phyloP scores from a whole-genome alignment of 2,113 vertebrate genomes.

The Rhadina sibilatrix region DNA sequence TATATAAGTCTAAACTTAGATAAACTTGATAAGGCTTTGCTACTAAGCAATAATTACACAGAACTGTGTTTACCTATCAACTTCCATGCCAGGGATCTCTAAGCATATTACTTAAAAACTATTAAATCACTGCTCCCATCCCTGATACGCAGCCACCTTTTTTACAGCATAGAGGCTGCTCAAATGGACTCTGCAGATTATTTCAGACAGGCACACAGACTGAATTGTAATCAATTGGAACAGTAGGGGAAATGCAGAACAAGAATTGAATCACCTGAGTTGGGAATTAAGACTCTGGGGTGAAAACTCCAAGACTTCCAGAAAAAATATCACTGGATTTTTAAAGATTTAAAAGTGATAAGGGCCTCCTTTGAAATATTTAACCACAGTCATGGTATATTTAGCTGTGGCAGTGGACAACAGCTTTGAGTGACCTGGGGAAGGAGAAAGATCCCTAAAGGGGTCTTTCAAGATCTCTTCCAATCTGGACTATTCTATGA shows the following conservation, averaged over 20 bases:
- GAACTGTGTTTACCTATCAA: neutral
- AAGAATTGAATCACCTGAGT: neutral
- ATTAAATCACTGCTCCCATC: neutral
- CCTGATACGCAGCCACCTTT: neutral
- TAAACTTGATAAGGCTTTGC: neutral
- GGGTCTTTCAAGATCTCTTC: neutral
- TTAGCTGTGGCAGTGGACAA: neutral
- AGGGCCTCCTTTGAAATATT: neutral
- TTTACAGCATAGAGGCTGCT: neutral
- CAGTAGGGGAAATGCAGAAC: neutral
- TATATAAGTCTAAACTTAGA: neutral
- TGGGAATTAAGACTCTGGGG: neutral
- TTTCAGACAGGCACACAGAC: neutral
- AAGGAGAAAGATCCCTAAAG: too few species aligned
- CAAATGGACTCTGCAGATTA: neutral
- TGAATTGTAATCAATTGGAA: neutral
- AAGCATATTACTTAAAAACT: neutral
- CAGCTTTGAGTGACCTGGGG: neutral
- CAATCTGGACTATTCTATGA: neutral
- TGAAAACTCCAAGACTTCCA: neutral
- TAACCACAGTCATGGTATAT: neutral
- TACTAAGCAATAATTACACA: conserved; percentile 1
- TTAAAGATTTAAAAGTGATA: neutral
- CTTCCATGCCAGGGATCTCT: neutral
- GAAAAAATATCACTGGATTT: neutral